Conservation (phyloP, 1,140 invertebrate genomes). For the Drosophila sp. region DNA sequence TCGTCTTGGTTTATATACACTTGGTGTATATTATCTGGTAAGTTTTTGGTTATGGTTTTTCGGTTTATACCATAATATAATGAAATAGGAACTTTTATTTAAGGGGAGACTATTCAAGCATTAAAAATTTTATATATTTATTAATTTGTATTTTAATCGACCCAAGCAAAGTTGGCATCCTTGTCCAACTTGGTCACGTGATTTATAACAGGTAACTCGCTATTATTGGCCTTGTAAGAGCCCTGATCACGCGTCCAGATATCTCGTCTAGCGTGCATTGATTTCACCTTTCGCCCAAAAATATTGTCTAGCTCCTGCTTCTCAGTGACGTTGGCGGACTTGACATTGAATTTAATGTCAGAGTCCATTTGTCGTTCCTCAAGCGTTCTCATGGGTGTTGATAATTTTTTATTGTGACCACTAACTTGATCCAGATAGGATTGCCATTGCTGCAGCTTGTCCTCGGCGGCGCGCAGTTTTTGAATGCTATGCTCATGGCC, state of each 20-base stretch:
- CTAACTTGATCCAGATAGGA: constrained; percentile 72
- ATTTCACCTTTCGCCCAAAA: constrained; percentile 57
- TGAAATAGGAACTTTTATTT: too few relatives aligned
- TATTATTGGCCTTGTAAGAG: constrained; percentile 66
- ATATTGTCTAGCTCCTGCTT: constrained; percentile 45
- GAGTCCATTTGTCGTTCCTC: constrained; percentile 36
- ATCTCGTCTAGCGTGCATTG: constrained; percentile 43
- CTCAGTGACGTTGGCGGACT: constrained; percentile 18
- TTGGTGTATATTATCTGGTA: too few relatives aligned
- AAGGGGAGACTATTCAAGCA: too few relatives aligned
- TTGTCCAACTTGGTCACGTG: constrained; percentile 53
- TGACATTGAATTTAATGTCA: constrained; percentile 54
- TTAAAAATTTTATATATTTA: too few relatives aligned
- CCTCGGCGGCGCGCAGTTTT: constrained; percentile 82
- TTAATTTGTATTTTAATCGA: constrained; percentile 53
- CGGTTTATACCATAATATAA: too few relatives aligned
- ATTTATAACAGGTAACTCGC: constrained; percentile 50
- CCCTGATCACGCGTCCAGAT: constrained; percentile 42
- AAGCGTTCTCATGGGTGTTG: constrained; percentile 17
- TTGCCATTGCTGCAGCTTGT: constrained; percentile 80
- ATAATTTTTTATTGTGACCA: constrained; percentile 20
- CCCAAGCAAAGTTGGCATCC: constrained; percentile 78
- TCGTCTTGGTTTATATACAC: too few relatives aligned
- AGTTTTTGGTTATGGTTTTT: too few relatives aligned
- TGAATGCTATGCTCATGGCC: constrained; percentile 86